These are phyloP conservation scores for Pelagia noctiluca DNA, from an alignment of 30 jellyfish, hydroid and myxozoan genomes.

Conservation along the genomic window DNA sequence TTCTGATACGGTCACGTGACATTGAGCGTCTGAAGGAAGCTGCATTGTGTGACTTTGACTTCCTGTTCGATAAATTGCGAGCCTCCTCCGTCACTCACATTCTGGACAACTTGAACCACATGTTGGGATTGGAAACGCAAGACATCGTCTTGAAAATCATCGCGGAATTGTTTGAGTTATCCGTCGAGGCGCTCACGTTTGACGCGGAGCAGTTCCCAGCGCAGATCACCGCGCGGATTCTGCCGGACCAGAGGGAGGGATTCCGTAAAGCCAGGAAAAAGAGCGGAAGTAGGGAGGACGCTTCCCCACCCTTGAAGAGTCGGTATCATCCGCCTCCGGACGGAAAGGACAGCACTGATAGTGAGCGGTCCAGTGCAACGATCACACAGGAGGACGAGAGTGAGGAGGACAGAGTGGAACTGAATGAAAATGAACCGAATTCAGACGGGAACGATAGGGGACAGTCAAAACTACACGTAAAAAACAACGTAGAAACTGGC, in stretches of 20 bases:
- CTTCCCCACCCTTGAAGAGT: slow-evolving; percentile 1
- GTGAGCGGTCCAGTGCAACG: background rate
- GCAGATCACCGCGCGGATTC: slow-evolving; percentile 68
- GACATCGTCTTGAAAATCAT: slow-evolving; percentile 59
- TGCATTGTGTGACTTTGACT: slow-evolving; percentile 60
- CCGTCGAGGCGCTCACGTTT: slow-evolving; percentile 56
- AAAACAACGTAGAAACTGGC: too few relatives aligned
- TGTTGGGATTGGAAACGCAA: slow-evolving; percentile 43
- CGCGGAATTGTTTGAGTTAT: slow-evolving; percentile 66
- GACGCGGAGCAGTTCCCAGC: slow-evolving; percentile 79
- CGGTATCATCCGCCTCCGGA: slow-evolving; percentile 52
- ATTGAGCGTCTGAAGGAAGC: slow-evolving; percentile 32
- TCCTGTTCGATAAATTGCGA: slow-evolving; percentile 48
- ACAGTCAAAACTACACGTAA: too few relatives aligned
- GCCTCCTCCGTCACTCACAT: slow-evolving; percentile 67
- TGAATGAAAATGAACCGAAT: too few relatives aligned
- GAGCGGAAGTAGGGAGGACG: background rate
- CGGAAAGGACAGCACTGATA: slow-evolving; percentile 36
- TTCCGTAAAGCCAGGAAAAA: background rate
- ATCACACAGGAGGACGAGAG: background rate
- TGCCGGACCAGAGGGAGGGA: background rate
- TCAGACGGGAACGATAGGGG: too few relatives aligned
- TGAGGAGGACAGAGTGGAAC: background rate
- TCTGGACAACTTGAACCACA: slow-evolving; percentile 49
- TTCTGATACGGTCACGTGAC: slow-evolving; percentile 12